Percentiles rank a stretch among this genome's conserved stretches.
phyloP scores from a whole-genome alignment of 2,797 vertebrate genomes.

The Calcarius lapponicus region DNA sequence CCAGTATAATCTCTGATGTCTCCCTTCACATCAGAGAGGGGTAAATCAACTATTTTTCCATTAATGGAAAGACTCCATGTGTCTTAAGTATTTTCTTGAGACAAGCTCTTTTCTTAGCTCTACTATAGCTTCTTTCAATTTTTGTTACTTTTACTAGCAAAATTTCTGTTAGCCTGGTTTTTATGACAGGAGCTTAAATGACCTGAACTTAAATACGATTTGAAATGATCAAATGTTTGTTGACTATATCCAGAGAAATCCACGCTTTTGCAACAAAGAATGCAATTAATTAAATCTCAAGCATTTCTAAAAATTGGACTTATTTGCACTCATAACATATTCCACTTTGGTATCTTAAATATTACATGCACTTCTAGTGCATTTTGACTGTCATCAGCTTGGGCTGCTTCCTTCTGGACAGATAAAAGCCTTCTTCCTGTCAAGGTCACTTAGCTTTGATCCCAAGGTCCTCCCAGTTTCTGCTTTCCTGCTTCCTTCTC shows the following conservation, averaged over 20 bases:
- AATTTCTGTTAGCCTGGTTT: not conserved
- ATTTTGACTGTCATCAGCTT: not conserved
- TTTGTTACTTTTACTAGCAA: not conserved
- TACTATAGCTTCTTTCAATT: not conserved
- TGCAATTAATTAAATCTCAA: not conserved
- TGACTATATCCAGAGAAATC: not conserved
- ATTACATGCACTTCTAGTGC: not conserved
- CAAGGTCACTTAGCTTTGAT: conserved; percentile 46
- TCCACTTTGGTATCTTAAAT: not conserved
- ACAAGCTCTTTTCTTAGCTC: not conserved
- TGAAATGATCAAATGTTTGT: not conserved
- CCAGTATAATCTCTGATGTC: not conserved
- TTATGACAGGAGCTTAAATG: not conserved
- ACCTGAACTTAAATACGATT: not conserved
- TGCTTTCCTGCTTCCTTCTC: not conserved
- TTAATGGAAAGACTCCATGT: not conserved
- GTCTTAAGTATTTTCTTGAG: not conserved
- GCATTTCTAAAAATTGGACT: not conserved
- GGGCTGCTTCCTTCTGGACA: not conserved
- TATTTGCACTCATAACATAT: not conserved
- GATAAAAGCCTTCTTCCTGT: conserved; percentile 11
- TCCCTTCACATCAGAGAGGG: not conserved
- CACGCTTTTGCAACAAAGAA: not conserved
- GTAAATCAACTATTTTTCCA: not conserved
- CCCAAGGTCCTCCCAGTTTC: not conserved